Evolutionary conservation across 2,113 vertebrate species (phyloP), one percentile per base, ranked within the genome.

Genomic region (Gnathonemus echidnorhynchus): DNA sequence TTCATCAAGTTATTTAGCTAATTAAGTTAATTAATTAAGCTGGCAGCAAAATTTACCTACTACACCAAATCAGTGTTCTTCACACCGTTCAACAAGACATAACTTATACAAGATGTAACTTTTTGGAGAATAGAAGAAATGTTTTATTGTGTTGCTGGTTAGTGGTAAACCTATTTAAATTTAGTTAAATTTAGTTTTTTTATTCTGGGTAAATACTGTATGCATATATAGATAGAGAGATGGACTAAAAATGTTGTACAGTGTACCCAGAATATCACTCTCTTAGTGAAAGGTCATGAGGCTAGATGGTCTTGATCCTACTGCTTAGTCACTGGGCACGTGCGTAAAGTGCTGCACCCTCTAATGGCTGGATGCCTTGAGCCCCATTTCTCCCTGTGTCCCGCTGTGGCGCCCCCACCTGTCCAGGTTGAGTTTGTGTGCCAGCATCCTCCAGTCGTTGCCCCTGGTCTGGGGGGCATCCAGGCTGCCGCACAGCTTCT

Each of bases 401-500:
- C 70, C 15, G 5, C 15, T 80, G 74, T 0, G 9, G 35, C 1
- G 11, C 17, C 21, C 96, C 92, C 89, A 99, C 98, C 98, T 98
- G 97, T 98, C 98, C 93, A 99, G 95, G 94, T 96, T 98, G 80
- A 99, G 97, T 93, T 99, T 99, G 94, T 98, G 98, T 24, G 98
- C 98, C 92, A 99, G 94, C 97, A 99, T 97, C 93, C 98, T 95
- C 98, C 98, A 99, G 97, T 99, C 98, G 0, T 99, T 99, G 90
- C 98, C 98, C 84, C 98, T 95, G 9, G 97, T 98, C 95, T 99
- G 98, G 0, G 98, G 98, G 0, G 98, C 98, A 0, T 99, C 98
- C 93, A 99, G 96, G 93, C 98, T 99, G 93, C 97, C 98, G 86
- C 98, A 99, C 90, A 99, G 96, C 95, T 99, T 99, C 95, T 99